Percentiles rank a stretch among this genome's conserved stretches.
These are phyloP conservation scores for Rhyacophila brunnea DNA, from an alignment of 1,140 invertebrate genomes.

Conservation along the genomic window DNA sequence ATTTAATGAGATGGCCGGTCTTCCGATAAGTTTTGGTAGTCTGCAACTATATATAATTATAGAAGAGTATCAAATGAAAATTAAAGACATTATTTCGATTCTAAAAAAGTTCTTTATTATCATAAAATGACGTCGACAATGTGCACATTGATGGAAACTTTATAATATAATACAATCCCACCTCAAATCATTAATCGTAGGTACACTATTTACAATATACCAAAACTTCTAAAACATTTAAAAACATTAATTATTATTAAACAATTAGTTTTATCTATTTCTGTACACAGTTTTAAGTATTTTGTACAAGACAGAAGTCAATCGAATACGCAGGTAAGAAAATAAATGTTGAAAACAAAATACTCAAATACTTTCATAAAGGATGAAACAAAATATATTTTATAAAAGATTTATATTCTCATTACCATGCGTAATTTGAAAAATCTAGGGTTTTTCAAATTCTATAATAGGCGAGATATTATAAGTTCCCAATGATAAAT, in stretches of 20 bases:
- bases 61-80: neutral
- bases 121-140: slow-evolving; percentile 19
- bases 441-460: neutral
- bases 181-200: neutral
- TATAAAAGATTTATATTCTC: slow-evolving; percentile 4
- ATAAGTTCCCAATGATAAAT: too few species aligned
- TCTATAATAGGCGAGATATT: too few species aligned
- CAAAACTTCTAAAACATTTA: slow-evolving; percentile 6
- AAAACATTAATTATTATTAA: slow-evolving; percentile 13
- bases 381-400: slow-evolving; percentile 5
- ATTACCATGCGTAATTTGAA: slow-evolving; percentile 5
- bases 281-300: slow-evolving; percentile 15
- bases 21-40: too few species aligned
- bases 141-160: slow-evolving; percentile 17
- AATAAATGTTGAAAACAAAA: slow-evolving; percentile 2
- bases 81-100: slow-evolving; percentile 8
- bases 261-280: slow-evolving; percentile 17
- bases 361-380: slow-evolving; percentile 1
- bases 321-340: slow-evolving; percentile 5
- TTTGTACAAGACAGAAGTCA: slow-evolving; percentile 12
- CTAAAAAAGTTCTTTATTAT: slow-evolving; percentile 23
- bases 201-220: slow-evolving; percentile 11
- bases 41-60: too few species aligned
- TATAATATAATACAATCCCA: slow-evolving; percentile 8
- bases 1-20: too few species aligned